phyloP scores from a whole-genome alignment of 2,888 invertebrate species.

The Netelia melanura region DNA sequence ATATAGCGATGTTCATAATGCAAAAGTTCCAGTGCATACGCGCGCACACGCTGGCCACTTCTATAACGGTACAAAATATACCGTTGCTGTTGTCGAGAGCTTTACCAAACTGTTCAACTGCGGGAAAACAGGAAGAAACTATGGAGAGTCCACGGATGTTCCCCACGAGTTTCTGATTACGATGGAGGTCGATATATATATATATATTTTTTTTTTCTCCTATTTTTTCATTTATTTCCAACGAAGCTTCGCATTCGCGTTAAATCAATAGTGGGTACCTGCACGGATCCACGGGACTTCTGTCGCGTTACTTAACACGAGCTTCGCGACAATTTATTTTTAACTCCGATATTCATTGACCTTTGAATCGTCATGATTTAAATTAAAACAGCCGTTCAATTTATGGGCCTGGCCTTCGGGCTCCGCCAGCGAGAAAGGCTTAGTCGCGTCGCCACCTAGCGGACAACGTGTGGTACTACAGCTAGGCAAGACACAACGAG shows the following conservation, averaged over 20 bases:
- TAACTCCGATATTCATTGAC: neutral
- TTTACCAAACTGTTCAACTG: conserved; percentile 35
- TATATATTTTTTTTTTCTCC: neutral
- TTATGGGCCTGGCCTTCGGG: too few species aligned
- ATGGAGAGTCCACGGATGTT: conserved; percentile 4
- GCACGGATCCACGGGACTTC: neutral
- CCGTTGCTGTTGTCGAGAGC: conserved; percentile 29
- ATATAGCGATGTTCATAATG: conserved; percentile 26
- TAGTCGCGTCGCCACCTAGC: too few species aligned
- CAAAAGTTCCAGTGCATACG: conserved; percentile 45
- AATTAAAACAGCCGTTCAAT: too few species aligned
- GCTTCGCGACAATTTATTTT: neutral
- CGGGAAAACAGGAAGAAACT: conserved; percentile 32
- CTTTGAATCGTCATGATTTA: too few species aligned
- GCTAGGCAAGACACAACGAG: too few species aligned
- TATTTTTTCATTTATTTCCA: neutral
- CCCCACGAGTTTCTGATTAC: conserved; percentile 26
- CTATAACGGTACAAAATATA: neutral
- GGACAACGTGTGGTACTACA: too few species aligned
- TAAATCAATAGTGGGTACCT: neutral
- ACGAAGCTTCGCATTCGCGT: neutral
- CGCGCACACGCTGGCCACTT: neutral
- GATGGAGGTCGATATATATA: conserved; percentile 1
- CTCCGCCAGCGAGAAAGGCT: too few species aligned
- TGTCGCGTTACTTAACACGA: neutral